Conservation (phyloP, 37 sponge, comb jelly and placozoan species). For the Mnemiopsis leidyi region DNA sequence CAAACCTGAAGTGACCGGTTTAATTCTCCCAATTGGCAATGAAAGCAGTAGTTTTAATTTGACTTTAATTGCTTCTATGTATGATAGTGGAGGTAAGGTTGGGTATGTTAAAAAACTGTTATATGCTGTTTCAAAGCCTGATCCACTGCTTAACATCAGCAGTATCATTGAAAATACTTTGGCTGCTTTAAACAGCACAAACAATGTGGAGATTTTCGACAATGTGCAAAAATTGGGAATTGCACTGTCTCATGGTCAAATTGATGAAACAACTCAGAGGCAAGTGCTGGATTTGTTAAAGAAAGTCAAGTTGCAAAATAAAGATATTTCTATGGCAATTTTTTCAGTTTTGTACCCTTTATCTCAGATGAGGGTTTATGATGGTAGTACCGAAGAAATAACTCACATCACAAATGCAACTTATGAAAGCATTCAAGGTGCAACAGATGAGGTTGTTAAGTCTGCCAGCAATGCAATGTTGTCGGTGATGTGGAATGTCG, state of each 20-base stretch:
- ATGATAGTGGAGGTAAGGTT: background rate
- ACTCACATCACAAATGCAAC: background rate
- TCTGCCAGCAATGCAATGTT: conserved; percentile 4
- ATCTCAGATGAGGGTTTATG: background rate
- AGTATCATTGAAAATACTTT: background rate
- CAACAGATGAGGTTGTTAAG: background rate
- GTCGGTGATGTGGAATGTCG: background rate
- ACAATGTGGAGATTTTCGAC: background rate
- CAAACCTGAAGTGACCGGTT: background rate
- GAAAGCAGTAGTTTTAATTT: background rate
- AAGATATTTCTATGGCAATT: background rate
- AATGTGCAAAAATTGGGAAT: background rate
- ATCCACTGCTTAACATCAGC: background rate
- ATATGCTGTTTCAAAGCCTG: background rate
- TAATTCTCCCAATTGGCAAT: background rate
- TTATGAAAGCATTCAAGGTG: background rate
- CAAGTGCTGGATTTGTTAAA: background rate
- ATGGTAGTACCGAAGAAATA: background rate
- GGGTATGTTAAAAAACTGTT: background rate
- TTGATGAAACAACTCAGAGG: background rate
- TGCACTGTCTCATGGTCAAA: background rate
- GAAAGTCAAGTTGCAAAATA: background rate
- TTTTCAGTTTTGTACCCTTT: background rate
- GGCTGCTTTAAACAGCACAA: background rate
- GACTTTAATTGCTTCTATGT: background rate